Evolutionary conservation across 2,113 vertebrate species (phyloP).

Genomic region (Emydocephalus ijimae): DNA sequence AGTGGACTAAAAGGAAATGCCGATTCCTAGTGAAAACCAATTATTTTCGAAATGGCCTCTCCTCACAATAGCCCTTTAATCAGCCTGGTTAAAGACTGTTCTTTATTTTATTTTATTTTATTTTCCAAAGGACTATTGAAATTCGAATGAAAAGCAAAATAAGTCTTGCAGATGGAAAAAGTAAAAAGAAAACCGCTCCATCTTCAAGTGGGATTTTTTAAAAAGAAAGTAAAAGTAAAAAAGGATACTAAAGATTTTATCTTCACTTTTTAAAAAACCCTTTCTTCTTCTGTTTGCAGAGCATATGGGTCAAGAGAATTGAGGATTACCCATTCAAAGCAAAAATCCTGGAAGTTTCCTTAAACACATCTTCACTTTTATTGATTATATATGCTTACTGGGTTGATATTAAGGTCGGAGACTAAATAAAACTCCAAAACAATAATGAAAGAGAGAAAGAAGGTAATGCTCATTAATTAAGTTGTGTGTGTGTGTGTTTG

Average conservation of each 20-base stretch:
- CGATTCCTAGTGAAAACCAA: not conserved
- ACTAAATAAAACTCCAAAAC: not conserved
- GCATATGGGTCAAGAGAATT: not conserved
- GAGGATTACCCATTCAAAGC: not conserved
- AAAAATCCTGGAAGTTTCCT: not conserved
- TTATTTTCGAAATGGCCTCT: not conserved
- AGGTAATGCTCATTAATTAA: not conserved
- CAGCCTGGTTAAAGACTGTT: not conserved
- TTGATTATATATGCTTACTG: not conserved
- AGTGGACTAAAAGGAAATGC: constrained; percentile 8
- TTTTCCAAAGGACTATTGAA: not conserved
- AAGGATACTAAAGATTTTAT: not conserved
- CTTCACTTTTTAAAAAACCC: not conserved
- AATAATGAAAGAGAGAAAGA: not conserved
- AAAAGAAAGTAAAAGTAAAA: not conserved
- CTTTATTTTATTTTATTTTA: not conserved
- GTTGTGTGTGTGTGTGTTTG: not conserved
- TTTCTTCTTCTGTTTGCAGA: not conserved
- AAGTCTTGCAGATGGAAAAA: not conserved
- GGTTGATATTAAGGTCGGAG: not conserved
- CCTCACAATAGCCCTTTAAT: not conserved
- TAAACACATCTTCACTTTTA: not conserved
- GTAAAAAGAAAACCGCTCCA: not conserved
- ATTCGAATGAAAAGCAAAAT: not conserved
- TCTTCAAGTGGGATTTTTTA: not conserved